Conservation (phyloP, 2,888 invertebrate genomes). For the Melanargia galathea region DNA sequence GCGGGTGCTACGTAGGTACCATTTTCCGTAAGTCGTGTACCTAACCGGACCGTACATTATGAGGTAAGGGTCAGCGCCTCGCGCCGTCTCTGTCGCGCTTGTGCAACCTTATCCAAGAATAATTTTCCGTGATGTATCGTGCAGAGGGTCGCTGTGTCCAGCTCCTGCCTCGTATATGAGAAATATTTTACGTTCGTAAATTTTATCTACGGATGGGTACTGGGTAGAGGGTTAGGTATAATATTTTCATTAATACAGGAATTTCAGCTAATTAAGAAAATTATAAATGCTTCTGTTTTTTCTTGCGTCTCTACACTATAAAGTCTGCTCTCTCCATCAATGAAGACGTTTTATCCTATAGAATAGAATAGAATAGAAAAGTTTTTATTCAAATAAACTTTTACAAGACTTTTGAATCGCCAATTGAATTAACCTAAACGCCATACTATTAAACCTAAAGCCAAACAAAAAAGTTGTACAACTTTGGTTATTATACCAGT, state of each 20-base stretch:
- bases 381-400: too few species aligned
- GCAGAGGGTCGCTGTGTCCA: slow-evolving; percentile 67
- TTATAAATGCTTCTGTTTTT: too few species aligned
- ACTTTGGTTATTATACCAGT: too few species aligned
- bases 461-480: too few species aligned
- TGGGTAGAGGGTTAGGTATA: background rate
- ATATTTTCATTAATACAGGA: background rate
- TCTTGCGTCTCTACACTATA: too few species aligned
- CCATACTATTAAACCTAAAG: too few species aligned
- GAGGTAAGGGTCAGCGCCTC: slow-evolving; percentile 80
- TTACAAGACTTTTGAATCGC: too few species aligned
- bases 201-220: slow-evolving; percentile 22
- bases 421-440: too few species aligned
- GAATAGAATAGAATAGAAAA: too few species aligned
- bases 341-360: too few species aligned
- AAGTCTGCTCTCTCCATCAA: too few species aligned
- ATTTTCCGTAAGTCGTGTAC: slow-evolving; percentile 82
- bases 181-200: slow-evolving; percentile 46
- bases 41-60: slow-evolving; percentile 83
- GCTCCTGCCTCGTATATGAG: slow-evolving; percentile 69
- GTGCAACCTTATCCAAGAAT: slow-evolving; percentile 67
- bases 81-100: slow-evolving; percentile 76
- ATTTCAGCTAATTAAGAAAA: background rate
- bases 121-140: slow-evolving; percentile 80
- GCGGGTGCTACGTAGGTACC: slow-evolving; percentile 78